These are phyloP conservation scores for Hirtodrosophila duncani DNA, from an alignment of 2,888 invertebrate species.

Conservation along the genomic window DNA sequence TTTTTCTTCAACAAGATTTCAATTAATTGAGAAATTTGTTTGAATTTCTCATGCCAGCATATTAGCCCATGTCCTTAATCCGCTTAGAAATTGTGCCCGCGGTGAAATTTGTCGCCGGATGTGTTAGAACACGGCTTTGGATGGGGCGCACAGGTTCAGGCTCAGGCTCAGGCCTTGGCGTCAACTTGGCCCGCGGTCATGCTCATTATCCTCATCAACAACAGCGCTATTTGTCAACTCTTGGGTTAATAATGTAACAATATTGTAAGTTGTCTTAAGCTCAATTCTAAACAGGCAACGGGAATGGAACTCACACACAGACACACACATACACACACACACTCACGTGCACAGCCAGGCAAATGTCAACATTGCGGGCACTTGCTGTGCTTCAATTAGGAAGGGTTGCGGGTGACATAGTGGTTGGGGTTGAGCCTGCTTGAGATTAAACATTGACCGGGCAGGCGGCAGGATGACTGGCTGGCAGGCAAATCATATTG, in stretches of 20 bases:
- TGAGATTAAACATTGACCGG: constrained; percentile 57
- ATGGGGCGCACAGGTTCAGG: constrained; percentile 29
- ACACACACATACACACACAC: constrained; percentile 11
- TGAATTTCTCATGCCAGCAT: background rate
- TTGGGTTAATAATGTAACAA: constrained; percentile 38
- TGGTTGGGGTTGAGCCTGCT: background rate
- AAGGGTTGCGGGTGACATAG: no score
- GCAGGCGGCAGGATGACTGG: no score
- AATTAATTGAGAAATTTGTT: constrained; percentile 24
- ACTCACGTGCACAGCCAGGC: no score
- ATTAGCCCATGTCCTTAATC: constrained; percentile 42
- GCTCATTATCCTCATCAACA: constrained; percentile 19
- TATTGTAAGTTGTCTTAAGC: constrained; percentile 58
- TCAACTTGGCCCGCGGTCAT: constrained; percentile 40
- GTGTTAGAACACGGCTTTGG: background rate
- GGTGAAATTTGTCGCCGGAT: constrained; percentile 42
- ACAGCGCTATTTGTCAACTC: background rate
- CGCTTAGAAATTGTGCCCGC: constrained; percentile 41
- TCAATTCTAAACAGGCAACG: constrained; percentile 44
- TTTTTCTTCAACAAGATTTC: constrained; percentile 15
- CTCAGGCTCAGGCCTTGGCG: constrained; percentile 30
- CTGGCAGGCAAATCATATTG: constrained; percentile 64
- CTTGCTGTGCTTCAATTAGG: constrained; percentile 45
- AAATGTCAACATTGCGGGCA: constrained; percentile 67
- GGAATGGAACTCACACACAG: constrained; percentile 3